Evolutionary conservation across 2,888 invertebrate species (phyloP).

Genomic region (Synergus gifuensis): DNA sequence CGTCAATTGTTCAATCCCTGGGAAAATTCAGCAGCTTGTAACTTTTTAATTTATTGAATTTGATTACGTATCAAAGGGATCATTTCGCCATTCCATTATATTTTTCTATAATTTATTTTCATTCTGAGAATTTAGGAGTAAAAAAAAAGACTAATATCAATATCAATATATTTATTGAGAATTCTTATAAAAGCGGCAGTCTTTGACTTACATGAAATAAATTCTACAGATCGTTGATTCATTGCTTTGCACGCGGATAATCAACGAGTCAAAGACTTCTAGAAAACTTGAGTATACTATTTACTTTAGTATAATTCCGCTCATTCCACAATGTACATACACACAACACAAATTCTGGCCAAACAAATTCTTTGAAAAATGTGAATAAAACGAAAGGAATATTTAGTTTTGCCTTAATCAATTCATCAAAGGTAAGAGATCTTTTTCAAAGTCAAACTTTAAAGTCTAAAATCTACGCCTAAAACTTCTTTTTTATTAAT

Average conservation of each 20-base stretch:
- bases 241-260: background rate
- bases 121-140: background rate
- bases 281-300: slow-evolving; percentile 14
- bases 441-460: background rate
- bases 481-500: background rate
- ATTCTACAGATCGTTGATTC: background rate
- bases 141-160: background rate
- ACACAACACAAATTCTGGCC: background rate
- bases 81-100: background rate
- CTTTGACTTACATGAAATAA: background rate
- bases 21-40: background rate
- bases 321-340: background rate
- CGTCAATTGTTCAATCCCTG: background rate
- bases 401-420: background rate
- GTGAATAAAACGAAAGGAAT: background rate
- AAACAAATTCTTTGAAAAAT: background rate
- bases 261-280: slow-evolving; percentile 20
- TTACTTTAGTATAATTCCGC: background rate
- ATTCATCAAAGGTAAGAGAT: background rate
- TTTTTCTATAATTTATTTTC: background rate
- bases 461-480: background rate
- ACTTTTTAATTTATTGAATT: background rate
- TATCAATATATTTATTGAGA: slow-evolving; percentile 20
- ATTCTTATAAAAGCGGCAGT: background rate
- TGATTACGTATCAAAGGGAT: background rate